Base-by-base conservation (phyloP, 2,797 vertebrate species). In the Picus viridis region DNA sequence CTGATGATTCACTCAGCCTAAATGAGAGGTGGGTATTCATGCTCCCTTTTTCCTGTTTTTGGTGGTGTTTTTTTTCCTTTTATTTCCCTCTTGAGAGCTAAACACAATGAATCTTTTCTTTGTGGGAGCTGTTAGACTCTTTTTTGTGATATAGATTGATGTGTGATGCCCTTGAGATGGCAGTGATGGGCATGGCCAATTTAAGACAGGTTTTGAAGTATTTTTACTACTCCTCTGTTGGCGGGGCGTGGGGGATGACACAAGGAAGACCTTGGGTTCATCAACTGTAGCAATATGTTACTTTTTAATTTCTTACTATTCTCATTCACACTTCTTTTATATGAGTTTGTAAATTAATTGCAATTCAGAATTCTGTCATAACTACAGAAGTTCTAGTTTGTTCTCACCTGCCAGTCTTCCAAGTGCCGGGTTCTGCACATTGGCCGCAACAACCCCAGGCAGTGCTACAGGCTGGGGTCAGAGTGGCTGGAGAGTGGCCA, bases 131-230 rank as follows among this genome's bases (percentile, higher is more conserved):
- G 22, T 79, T 83, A 74, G 41, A 49, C 30, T 77, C 0, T 41
- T 85, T 90, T 82, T 87, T 83, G 27, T 77, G 11, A 71, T 73
- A 17, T 0, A 71, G 32, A 63, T 79, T 49, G 78, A 77, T 64
- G 43, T 63, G 47, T 73, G 67, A 63, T 92, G 70, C 70, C 63
- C 53, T 91, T 75, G 77, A 83, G 63, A 69, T 56, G 59, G 16
- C 39, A 69, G 59, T 62, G 51, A 64, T 64, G 54, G 57, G 27
- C 67, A 29, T 34, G 51, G 49, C 19, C 43, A 61, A 16, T 77
- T 69, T 49, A 7, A 91, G 27, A 7, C 24, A n/a, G 8, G 39
- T 89, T 88, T 77, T 41, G 63, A 64, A 67, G 49, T 51, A 12
- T 23, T 75, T 75, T 70, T 53, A 78, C 90, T 53, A 53, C 26